Evolutionary conservation across 1,140 invertebrate species (phyloP), one percentile per base, ranked within the genome.

Genomic region (Drosophila lowei): DNA sequence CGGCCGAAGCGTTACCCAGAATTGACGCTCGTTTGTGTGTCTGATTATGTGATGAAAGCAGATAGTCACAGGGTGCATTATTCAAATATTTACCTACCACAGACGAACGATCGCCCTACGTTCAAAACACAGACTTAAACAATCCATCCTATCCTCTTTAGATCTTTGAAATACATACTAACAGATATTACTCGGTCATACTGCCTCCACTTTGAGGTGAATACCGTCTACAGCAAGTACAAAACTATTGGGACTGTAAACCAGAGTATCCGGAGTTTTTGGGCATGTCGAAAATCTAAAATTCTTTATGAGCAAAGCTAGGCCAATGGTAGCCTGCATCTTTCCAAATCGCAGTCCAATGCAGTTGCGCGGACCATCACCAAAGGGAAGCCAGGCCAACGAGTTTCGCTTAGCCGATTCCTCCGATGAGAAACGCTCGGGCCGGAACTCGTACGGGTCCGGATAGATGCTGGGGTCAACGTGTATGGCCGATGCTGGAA

Each of bases 331-430:
- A 8, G 90, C 80, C 59, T 92, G 92, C 80, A 93, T 89, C 44
- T 90, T 72, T 3, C 90, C 92, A 63, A 93, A 92, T 54, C 92
- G 67, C 30, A 77, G 44, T 0, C 93, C 93, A 58, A 93, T 92
- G 72, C 92, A 93, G 77, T 91, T 92, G 8, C 92, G 91, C 2
- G 92, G 93, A 47, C 93, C 93, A 65, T 93, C 92, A 3, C 95
- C 95, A 78, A 97, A 97, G 1, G 94, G 93, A 16, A 94, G 72
- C 79, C 92, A 94, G 1, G 91, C 79, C 52, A 90, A 92, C 0
- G 92, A 92, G 43, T 91, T 78, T 16, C 90, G 80, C 18, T 90
- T 77, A 0, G 76, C 74, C 52, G 91, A 92, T 42, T 91, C 81
- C 55, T 92, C 91, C 3, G 93, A 92, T 3, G 70, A 56, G 54